A percentile compares a stretch with the other conserved stretches of the same genome.
phyloP scores from a whole-genome alignment of 2,113 vertebrate species.

The Leucoraja erinaceus region DNA sequence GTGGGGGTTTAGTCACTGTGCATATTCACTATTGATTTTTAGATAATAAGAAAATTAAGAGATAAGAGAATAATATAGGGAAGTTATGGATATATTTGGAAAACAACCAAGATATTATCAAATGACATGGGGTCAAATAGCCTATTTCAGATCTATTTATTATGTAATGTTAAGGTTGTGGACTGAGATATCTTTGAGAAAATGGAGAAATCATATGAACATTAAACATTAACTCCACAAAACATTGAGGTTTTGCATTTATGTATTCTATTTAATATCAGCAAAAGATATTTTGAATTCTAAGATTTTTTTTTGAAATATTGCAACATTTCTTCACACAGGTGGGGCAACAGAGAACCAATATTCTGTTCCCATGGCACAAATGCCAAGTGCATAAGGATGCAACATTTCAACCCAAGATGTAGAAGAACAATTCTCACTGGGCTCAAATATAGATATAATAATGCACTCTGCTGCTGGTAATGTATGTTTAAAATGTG shows the following conservation, averaged over 20 bases:
- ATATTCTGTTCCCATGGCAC: background rate
- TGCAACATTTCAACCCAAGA: background rate
- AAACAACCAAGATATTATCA: no score
- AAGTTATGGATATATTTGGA: no score
- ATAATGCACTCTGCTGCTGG: background rate
- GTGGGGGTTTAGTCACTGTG: no score
- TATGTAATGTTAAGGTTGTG: background rate
- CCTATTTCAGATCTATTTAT: no score
- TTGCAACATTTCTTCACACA: background rate
- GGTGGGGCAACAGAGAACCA: background rate
- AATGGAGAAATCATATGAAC: background rate
- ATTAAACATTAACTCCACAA: background rate
- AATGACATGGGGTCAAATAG: no score
- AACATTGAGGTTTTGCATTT: background rate
- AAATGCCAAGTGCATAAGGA: background rate
- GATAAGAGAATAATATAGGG: no score
- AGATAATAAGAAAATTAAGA: no score
- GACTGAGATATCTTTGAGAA: background rate
- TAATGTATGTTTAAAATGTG: background rate
- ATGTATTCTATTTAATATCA: background rate
- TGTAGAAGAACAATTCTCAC: background rate
- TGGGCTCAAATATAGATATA: background rate
- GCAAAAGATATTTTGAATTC: background rate
- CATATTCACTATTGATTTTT: no score
- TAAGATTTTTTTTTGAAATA: background rate